Percentiles rank a stretch among this genome's conserved stretches.
Evolutionary conservation across 2,113 vertebrate species (phyloP).

Genomic region (Melanotaenia duboulayi): DNA sequence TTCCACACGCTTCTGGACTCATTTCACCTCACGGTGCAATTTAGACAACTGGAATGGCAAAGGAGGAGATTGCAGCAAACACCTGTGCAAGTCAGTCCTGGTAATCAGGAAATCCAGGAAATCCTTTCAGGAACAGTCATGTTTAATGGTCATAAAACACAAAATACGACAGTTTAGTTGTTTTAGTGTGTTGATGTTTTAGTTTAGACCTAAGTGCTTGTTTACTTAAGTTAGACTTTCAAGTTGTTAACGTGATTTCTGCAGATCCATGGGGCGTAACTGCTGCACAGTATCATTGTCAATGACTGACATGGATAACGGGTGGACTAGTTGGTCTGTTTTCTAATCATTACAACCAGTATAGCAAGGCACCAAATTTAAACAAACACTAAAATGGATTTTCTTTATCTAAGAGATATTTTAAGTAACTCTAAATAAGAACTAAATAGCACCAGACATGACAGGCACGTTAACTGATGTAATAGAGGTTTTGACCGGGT

Average conservation of each 20-base stretch:
- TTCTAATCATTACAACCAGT: neutral
- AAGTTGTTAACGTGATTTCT: conserved; percentile 33
- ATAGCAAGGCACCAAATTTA: neutral
- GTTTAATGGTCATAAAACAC: neutral
- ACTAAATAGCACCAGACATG: conserved; percentile 7
- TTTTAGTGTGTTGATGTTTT: conserved; percentile 2
- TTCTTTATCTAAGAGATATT: neutral
- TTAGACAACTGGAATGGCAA: conserved; percentile 28
- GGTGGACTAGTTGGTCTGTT: neutral
- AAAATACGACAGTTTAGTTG: conserved; percentile 2
- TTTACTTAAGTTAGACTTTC: conserved; percentile 42
- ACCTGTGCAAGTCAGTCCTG: neutral
- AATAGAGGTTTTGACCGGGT: conserved; percentile 34
- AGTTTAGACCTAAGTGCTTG: conserved; percentile 52
- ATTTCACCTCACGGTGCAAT: conserved; percentile 53
- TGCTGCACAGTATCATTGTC: conserved; percentile 13
- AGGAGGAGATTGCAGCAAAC: conserved; percentile 1
- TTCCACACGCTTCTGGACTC: conserved; percentile 60
- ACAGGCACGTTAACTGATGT: conserved; percentile 23
- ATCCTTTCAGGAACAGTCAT: neutral
- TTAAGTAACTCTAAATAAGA: too few species aligned
- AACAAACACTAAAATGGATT: neutral
- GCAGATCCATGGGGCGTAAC: conserved; percentile 8
- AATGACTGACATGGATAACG: conserved; percentile 11
- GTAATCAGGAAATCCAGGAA: neutral